Conservation (phyloP, 1,140 invertebrate species). For the Coboldia fuscipes region DNA sequence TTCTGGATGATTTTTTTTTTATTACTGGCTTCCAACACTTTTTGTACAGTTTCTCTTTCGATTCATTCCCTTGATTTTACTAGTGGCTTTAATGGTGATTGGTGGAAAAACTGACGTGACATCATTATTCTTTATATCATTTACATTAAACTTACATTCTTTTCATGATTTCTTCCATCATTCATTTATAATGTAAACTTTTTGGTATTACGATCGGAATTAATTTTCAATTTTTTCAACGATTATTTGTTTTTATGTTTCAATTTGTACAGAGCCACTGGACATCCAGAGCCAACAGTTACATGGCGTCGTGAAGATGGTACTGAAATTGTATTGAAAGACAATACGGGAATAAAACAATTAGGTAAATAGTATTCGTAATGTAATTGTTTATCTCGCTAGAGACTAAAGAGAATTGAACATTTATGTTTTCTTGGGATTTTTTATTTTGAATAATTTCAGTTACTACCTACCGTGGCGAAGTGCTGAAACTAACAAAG, state of each 20-base stretch:
- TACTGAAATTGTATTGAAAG: conserved; percentile 52
- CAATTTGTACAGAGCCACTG: conserved; percentile 32
- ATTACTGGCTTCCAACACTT: too few species aligned
- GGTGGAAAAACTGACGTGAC: too few species aligned
- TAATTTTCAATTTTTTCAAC: conserved; percentile 1
- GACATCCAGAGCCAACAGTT: conserved; percentile 63
- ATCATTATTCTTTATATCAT: too few species aligned
- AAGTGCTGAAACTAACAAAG: conserved; percentile 52
- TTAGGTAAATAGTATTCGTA: conserved; percentile 26
- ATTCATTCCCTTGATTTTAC: too few species aligned
- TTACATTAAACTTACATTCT: too few species aligned
- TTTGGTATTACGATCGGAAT: too few species aligned
- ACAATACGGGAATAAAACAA: conserved; percentile 32
- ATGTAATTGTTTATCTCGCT: background rate
- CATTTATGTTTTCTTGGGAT: background rate
- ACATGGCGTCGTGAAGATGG: conserved; percentile 73
- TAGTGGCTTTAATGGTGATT: too few species aligned
- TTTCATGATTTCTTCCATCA: too few species aligned
- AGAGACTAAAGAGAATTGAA: background rate
- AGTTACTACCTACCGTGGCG: conserved; percentile 40
- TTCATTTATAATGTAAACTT: too few species aligned
- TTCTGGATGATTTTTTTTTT: too few species aligned
- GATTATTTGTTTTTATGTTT: conserved; percentile 3
- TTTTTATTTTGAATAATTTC: conserved; percentile 13
- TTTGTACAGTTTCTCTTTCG: too few species aligned